Conservation (phyloP, 2,888 invertebrate genomes). For the Bellardia pandia region DNA sequence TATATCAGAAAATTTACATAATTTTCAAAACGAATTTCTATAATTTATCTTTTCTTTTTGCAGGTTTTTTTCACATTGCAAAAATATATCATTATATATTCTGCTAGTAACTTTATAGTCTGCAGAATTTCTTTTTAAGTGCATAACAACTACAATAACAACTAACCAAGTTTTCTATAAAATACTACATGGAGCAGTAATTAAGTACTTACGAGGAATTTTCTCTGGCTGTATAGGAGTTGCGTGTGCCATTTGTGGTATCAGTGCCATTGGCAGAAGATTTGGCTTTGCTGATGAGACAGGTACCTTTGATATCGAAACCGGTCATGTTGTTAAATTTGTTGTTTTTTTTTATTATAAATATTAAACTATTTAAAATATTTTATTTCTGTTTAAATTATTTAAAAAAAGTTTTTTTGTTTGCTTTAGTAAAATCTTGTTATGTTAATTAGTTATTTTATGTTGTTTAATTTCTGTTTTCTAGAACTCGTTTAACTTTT, state of each 20-base stretch:
- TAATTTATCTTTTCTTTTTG: no score
- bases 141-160: neutral
- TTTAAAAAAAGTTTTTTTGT: neutral
- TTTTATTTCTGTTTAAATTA: neutral
- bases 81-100: neutral
- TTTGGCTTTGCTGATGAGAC: constrained; percentile 73
- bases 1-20: no score
- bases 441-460: constrained; percentile 23
- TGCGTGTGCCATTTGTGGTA: constrained; percentile 74
- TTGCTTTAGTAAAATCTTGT: neutral
- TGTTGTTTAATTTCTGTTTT: neutral
- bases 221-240: constrained; percentile 77
- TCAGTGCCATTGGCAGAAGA: constrained; percentile 73
- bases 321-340: constrained; percentile 77
- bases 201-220: constrained; percentile 77
- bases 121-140: constrained; percentile 21
- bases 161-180: neutral
- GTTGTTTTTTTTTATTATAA: constrained; percentile 1
- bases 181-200: constrained; percentile 2
- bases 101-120: neutral
- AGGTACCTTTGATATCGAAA: constrained; percentile 75
- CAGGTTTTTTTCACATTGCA: neutral
- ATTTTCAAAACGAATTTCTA: neutral
- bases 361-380: constrained; percentile 9
- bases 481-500: constrained; percentile 6